Base-by-base conservation (phyloP, 2,113 vertebrate species). In the Coracopsis vasa region DNA sequence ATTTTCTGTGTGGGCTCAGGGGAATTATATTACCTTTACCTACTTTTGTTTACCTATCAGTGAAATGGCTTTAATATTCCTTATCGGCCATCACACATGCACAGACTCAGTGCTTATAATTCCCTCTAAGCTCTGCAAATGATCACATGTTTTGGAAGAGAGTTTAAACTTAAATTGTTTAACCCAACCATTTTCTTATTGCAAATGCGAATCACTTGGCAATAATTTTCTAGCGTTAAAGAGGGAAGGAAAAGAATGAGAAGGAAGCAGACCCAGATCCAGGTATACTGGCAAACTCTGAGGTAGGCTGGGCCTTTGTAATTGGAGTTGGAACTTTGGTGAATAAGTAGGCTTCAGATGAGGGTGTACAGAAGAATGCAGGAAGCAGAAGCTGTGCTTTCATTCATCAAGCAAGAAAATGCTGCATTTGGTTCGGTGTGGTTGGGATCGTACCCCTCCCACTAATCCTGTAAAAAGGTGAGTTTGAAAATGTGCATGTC, bases 71-170 rank as follows among this genome's bases (percentile, higher is more conserved):
- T 95, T 90, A 94, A 94, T 94, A 82, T 90, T 90, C 85, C 53
- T 82, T 94, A 93, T 95, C 92, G 90, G 78, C 78, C 73, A 95
- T 95, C 93, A 5, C 90, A 85, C 1, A 19, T 5, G 0, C 71
- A 19, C 84, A 82, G 78, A 87, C 94, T 95, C 95, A 93, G 81
- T 48, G 90, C 79, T 88, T 90, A 79, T 85, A 93, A 95, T 95
- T 96, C 93, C 80, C 93, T 62, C 82, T 82, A 90, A 93, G 87
- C 90, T 94, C 92, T 66, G 81, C 81, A 95, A 95, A 95, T 56
- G 86, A 85, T 94, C 13, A 2, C 21, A 23, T 67, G 70, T 90
- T 91, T 96, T 94, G 85, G 92, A 97, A 94, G 44, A 85, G 84
- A 88, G 93, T 73, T 92, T 58, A 86, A 87, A 93, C 77, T 72